Conservation (phyloP, 1,140 invertebrate genomes). For the Euura lappo region DNA sequence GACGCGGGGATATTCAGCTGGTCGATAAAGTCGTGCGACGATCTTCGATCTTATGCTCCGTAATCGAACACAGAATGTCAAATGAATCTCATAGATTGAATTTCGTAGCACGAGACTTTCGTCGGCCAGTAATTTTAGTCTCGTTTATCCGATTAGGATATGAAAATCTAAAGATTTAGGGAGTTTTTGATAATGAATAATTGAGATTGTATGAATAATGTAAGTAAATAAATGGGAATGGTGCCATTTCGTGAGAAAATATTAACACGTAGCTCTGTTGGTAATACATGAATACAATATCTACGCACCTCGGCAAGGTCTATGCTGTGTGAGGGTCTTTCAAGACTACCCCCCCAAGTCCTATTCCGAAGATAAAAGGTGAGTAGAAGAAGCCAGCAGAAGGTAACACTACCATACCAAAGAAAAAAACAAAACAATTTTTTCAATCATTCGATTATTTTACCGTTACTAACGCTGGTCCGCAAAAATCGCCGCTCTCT, state of each 20-base stretch:
- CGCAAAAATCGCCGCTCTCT: background rate
- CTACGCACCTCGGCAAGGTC: constrained; percentile 63
- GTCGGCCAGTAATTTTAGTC: background rate
- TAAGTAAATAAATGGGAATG: constrained; percentile 58
- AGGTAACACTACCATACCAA: constrained; percentile 53
- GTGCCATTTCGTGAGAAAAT: constrained; percentile 62
- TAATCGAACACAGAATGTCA: too few relatives aligned
- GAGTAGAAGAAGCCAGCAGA: constrained; percentile 58
- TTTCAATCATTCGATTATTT: background rate
- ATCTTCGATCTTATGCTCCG: background rate
- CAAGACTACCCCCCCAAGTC: constrained; percentile 61
- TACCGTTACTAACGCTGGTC: background rate
- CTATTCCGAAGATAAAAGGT: constrained; percentile 58
- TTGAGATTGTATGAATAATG: too few relatives aligned
- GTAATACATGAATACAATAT: constrained; percentile 63
- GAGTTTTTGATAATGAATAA: too few relatives aligned
- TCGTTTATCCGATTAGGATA: too few relatives aligned
- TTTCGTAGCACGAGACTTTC: background rate
- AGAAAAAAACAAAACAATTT: constrained; percentile 25
- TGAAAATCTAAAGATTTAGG: too few relatives aligned
- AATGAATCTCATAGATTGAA: too few relatives aligned
- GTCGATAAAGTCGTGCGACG: background rate
- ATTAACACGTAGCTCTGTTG: constrained; percentile 64
- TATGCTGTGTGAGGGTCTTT: constrained; percentile 62
- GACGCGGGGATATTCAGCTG: background rate